These are phyloP conservation scores for Tetheella fluctuosa DNA, from an alignment of 2,888 invertebrate species.

Conservation along the genomic window DNA sequence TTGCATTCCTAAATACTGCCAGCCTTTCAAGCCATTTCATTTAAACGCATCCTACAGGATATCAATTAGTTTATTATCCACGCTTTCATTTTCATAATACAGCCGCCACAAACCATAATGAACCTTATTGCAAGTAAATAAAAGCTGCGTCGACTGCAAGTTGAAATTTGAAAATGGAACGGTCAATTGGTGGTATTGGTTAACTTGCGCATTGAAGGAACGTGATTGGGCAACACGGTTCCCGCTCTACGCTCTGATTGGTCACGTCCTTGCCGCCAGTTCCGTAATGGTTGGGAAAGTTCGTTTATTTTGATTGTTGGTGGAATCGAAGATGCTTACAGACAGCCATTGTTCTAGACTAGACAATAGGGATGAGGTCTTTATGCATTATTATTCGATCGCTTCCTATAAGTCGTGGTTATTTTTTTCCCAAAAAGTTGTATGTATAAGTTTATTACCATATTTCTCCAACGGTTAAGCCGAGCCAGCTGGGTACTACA, in stretches of 20 bases:
- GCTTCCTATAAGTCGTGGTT: neutral
- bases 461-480: too few species aligned
- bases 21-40: neutral
- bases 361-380: neutral
- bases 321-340: neutral
- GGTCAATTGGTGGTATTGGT: slow-evolving; percentile 30
- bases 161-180: slow-evolving; percentile 24
- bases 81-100: neutral
- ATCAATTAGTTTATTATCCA: neutral
- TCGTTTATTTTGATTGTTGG: neutral
- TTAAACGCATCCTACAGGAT: slow-evolving; percentile 5
- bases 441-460: too few species aligned
- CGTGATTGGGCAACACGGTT: slow-evolving; percentile 51
- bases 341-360: neutral
- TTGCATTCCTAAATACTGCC: neutral
- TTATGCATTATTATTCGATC: neutral
- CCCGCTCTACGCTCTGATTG: slow-evolving; percentile 62
- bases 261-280: slow-evolving; percentile 46
- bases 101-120: neutral
- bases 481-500: too few species aligned
- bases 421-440: neutral
- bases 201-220: slow-evolving; percentile 26
- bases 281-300: neutral
- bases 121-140: neutral
- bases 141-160: neutral